Percentiles rank a stretch among this genome's conserved stretches.
Conservation (phyloP, 2,888 invertebrate species). For the Alsophila aescularia region DNA sequence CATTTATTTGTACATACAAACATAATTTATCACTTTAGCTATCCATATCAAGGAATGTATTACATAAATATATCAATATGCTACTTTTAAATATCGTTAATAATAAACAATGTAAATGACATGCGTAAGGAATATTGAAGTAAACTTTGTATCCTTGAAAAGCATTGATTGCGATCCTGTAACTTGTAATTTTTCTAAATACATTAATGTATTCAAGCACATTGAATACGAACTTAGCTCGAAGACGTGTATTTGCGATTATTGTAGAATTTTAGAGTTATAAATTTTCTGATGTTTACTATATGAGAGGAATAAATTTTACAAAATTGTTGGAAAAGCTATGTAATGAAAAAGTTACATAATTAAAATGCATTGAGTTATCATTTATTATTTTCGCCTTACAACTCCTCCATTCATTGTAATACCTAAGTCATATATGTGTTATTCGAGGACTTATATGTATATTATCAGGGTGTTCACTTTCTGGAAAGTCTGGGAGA, state of each 20-base stretch:
- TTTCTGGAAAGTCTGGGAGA: no score
- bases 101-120: conserved; percentile 30
- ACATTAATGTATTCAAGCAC: conserved; percentile 37
- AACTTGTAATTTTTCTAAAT: conserved; percentile 31
- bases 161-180: conserved; percentile 17
- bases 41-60: conserved; percentile 40
- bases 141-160: conserved; percentile 10
- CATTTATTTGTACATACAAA: conserved; percentile 34
- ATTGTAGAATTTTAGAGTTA: conserved; percentile 52
- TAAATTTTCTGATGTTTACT: conserved; percentile 59
- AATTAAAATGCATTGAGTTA: conserved; percentile 56
- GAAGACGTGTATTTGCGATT: conserved; percentile 49
- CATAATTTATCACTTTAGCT: conserved; percentile 36
- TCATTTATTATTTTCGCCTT: conserved; percentile 27
- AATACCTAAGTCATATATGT: no score
- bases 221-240: conserved; percentile 34
- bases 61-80: conserved; percentile 35
- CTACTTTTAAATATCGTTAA: conserved; percentile 32
- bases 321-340: conserved; percentile 57
- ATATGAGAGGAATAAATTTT: conserved; percentile 56
- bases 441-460: no score
- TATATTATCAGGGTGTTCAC: no score
- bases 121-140: conserved; percentile 25
- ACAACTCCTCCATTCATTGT: neutral
- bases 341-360: conserved; percentile 60